Evolutionary conservation across 2,888 invertebrate genomes (phyloP).

Genomic region (Spodoptera exigua): DNA sequence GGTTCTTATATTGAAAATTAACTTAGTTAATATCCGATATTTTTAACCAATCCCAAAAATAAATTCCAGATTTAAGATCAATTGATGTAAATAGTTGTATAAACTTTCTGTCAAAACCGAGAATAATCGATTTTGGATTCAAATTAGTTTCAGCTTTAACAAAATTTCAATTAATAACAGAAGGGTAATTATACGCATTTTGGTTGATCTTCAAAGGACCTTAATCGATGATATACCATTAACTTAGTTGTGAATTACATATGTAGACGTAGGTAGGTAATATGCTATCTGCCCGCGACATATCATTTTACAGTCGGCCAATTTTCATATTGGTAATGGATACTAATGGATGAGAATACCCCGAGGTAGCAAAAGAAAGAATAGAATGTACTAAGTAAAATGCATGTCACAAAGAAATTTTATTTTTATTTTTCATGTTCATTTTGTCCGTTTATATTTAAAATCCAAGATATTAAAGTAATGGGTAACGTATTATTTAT

Average conservation of each 20-base stretch:
- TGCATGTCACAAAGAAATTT: constrained; percentile 22
- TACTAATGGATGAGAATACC: constrained; percentile 56
- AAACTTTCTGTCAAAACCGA: too few species aligned
- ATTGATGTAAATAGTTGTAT: too few species aligned
- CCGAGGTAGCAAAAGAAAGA: constrained; percentile 26
- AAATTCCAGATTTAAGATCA: too few species aligned
- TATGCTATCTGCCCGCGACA: constrained; percentile 39
- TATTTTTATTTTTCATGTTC: neutral
- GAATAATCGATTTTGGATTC: too few species aligned
- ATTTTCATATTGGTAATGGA: constrained; percentile 58
- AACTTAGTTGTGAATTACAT: neutral
- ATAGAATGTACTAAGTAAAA: constrained; percentile 25
- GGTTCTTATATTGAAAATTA: too few species aligned
- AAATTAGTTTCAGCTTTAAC: too few species aligned
- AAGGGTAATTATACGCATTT: constrained; percentile 39
- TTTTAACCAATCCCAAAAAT: too few species aligned
- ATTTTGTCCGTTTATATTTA: neutral
- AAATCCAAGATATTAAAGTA: neutral
- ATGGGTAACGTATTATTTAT: too few species aligned
- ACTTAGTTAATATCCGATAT: too few species aligned
- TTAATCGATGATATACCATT: neutral
- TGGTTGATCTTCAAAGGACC: constrained; percentile 29
- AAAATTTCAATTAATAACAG: constrained; percentile 36
- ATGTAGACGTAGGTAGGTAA: constrained; percentile 17
- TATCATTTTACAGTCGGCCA: constrained; percentile 51